Evolutionary conservation across 2,797 vertebrate species (phyloP).

Genomic region (Cottoperca gobio): DNA sequence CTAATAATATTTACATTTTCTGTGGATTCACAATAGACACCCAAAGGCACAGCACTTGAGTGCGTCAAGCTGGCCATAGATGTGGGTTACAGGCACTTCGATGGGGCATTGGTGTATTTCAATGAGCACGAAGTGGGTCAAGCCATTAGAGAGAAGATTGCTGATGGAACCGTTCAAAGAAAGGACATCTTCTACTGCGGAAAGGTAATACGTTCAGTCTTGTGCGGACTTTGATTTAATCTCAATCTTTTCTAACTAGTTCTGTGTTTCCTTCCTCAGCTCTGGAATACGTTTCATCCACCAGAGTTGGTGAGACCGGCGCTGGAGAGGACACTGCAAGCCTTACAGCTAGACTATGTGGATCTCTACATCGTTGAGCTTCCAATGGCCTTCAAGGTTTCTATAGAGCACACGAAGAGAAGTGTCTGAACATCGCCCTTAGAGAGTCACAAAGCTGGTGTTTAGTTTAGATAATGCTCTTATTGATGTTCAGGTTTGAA

Average conservation of each 20-base stretch:
- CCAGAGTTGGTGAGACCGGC: slow-evolving; percentile 89
- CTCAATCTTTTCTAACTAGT: not conserved
- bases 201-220: slow-evolving; percentile 89
- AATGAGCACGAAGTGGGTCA: slow-evolving; percentile 94
- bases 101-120: slow-evolving; percentile 90
- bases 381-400: slow-evolving; percentile 94
- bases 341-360: slow-evolving; percentile 90
- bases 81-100: slow-evolving; percentile 92
- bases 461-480: not conserved
- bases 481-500: not conserved
- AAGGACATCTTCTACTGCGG: slow-evolving; percentile 97
- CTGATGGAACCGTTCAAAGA: slow-evolving; percentile 89
- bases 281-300: slow-evolving; percentile 92
- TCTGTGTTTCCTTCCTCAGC: slow-evolving; percentile 71
- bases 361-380: slow-evolving; percentile 95
- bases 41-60: slow-evolving; percentile 81
- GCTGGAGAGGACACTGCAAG: slow-evolving; percentile 88
- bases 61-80: slow-evolving; percentile 92
- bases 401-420: not conserved
- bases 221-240: no score
- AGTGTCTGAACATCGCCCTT: not conserved
- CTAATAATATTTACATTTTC: slow-evolving; percentile 2
- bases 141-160: slow-evolving; percentile 92
- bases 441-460: not conserved
- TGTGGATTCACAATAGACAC: slow-evolving; percentile 80